Conservation (phyloP, 2,797 vertebrate genomes). For the Sebastes oblongus region DNA sequence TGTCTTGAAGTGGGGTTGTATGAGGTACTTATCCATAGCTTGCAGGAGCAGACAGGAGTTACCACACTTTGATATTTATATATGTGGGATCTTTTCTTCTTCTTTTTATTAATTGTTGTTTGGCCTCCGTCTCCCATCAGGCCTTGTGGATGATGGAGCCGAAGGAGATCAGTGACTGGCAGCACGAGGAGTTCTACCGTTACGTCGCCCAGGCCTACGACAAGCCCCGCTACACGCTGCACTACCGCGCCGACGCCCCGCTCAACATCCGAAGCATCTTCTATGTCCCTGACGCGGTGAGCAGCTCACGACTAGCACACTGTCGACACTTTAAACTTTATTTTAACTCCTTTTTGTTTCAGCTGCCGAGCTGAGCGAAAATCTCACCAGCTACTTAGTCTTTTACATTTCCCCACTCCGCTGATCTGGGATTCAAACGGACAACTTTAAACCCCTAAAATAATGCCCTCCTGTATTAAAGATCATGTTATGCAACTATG, state of each 20-base stretch:
- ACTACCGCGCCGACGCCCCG: conserved; percentile 92
- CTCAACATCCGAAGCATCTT: conserved; percentile 97
- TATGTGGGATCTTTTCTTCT: no score
- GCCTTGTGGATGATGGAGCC: conserved; percentile 97
- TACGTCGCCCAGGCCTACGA: conserved; percentile 90
- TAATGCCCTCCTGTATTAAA: neutral
- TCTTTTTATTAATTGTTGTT: neutral
- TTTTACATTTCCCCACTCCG: neutral
- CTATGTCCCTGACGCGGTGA: conserved; percentile 91
- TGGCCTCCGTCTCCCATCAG: conserved; percentile 64
- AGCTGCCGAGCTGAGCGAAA: neutral
- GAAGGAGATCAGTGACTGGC: conserved; percentile 90
- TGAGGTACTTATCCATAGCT: no score
- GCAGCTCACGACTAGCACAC: neutral
- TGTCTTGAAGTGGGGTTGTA: no score
- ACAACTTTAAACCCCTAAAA: neutral
- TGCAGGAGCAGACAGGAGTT: no score
- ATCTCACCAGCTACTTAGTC: neutral
- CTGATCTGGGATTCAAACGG: neutral
- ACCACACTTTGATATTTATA: no score
- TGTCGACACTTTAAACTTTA: neutral
- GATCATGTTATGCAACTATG: no score
- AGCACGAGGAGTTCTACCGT: conserved; percentile 96
- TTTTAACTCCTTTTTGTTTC: neutral
- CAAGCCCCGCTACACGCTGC: conserved; percentile 91